Percentiles rank a stretch among this genome's conserved stretches.
Conservation (phyloP, 2,113 vertebrate genomes). For the Paradisaea rubra region DNA sequence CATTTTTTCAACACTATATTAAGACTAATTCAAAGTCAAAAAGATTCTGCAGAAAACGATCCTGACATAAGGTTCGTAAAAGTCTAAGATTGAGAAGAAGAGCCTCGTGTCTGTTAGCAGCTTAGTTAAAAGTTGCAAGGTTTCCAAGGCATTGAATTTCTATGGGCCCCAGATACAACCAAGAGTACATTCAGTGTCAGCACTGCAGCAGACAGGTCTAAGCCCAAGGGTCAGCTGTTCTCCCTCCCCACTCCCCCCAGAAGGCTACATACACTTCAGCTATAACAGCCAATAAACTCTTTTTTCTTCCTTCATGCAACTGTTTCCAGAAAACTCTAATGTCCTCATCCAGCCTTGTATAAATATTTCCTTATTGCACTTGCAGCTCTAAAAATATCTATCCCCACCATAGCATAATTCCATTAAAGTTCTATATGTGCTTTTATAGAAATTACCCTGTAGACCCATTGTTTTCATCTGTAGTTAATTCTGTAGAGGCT, state of each 20-base stretch:
- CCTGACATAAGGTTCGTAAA: not conserved
- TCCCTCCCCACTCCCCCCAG: fast-evolving
- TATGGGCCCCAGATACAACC: fast-evolving
- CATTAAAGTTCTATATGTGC: not conserved
- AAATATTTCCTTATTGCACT: not conserved
- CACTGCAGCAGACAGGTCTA: not conserved
- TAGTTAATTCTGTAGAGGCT: not conserved
- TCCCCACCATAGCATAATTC: not conserved
- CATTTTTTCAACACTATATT: not conserved
- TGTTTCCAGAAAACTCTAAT: not conserved
- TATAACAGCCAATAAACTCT: not conserved
- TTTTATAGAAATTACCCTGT: not conserved
- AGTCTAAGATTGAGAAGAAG: not conserved
- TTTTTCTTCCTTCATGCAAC: not conserved
- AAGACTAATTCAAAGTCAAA: not conserved
- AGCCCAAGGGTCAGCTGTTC: not conserved
- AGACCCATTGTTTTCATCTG: not conserved
- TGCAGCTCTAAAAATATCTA: not conserved
- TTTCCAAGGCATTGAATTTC: not conserved
- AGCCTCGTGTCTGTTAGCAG: not conserved
- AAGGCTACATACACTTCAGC: not conserved
- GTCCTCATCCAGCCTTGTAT: not conserved
- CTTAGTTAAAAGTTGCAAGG: not conserved
- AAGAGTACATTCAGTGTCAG: not conserved
- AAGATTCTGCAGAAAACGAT: not conserved